Conservation (phyloP, 2,797 vertebrate species). For the Diplodus sargus region DNA sequence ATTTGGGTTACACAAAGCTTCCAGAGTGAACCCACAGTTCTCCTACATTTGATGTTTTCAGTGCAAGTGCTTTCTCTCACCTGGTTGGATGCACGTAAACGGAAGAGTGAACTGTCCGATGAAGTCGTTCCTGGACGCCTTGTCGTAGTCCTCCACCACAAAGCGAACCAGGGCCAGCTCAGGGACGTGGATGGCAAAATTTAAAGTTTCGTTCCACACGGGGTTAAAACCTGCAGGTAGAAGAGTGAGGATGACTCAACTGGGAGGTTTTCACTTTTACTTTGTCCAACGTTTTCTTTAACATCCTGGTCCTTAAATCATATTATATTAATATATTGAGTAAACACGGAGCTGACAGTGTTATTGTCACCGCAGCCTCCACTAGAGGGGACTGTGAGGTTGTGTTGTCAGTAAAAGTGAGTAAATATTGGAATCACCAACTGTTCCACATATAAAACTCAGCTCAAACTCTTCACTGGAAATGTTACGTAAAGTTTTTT, state of each 20-base stretch:
- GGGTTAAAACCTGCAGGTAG: constrained; percentile 92
- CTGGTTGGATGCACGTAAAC: constrained; percentile 87
- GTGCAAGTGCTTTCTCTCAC: constrained; percentile 69
- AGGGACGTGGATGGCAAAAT: constrained; percentile 88
- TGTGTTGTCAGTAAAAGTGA: too few species aligned
- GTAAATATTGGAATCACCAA: too few species aligned
- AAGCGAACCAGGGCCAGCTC: constrained; percentile 93
- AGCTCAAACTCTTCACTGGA: too few species aligned
- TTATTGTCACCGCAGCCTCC: too few species aligned
- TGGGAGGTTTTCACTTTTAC: neutral
- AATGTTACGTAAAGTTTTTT: too few species aligned
- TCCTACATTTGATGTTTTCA: neutral
- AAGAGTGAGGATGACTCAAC: neutral
- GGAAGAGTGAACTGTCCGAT: constrained; percentile 92
- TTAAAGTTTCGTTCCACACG: constrained; percentile 90
- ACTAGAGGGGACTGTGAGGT: too few species aligned
- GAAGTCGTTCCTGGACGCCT: constrained; percentile 89
- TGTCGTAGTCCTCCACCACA: constrained; percentile 90
- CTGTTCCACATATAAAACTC: too few species aligned
- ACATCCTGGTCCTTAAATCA: neutral
- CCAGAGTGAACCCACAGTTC: constrained; percentile 3
- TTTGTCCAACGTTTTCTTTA: neutral
- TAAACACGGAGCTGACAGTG: too few species aligned
- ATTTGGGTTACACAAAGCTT: neutral
- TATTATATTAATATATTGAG: too few species aligned